Conservation (phyloP, 37 sponge, comb jelly and placozoan species). For the Geodia barretti region DNA sequence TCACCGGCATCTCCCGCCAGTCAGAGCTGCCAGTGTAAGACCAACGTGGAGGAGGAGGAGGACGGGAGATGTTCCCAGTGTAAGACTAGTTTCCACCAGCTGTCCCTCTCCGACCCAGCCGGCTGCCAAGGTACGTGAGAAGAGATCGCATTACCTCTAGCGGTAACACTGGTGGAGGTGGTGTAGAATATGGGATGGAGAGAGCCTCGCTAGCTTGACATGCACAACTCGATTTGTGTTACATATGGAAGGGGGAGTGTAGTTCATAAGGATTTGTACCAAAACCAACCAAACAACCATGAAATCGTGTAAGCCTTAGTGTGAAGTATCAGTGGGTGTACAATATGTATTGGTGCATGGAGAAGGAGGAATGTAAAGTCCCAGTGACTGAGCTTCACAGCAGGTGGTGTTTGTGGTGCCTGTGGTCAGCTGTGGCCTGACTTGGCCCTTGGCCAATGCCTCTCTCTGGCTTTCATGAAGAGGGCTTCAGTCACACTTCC, state of each 20-base stretch:
- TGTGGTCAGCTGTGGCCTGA: not conserved
- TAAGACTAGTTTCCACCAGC: slow-evolving; percentile 12
- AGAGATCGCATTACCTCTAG: not conserved
- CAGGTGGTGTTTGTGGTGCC: not conserved
- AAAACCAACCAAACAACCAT: no score
- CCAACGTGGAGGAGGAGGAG: slow-evolving; percentile 24
- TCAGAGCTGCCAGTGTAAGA: slow-evolving; percentile 40
- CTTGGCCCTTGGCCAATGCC: not conserved
- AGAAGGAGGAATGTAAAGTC: not conserved
- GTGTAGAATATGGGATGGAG: no score
- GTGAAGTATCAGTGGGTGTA: no score
- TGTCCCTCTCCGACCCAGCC: slow-evolving; percentile 10
- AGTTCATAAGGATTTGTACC: no score
- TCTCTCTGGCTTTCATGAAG: not conserved
- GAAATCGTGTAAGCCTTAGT: no score
- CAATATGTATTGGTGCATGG: no score
- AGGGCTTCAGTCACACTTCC: not conserved
- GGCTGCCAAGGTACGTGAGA: slow-evolving; percentile 19
- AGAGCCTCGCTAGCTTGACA: no score
- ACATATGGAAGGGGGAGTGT: no score
- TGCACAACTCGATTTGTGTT: no score
- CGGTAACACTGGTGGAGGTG: no score
- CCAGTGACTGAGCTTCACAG: not conserved
- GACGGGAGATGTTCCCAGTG: slow-evolving; percentile 20
- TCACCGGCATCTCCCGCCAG: not conserved